phyloP scores from a whole-genome alignment of 1,140 invertebrate species.

The Rhagoletis zephyria region DNA sequence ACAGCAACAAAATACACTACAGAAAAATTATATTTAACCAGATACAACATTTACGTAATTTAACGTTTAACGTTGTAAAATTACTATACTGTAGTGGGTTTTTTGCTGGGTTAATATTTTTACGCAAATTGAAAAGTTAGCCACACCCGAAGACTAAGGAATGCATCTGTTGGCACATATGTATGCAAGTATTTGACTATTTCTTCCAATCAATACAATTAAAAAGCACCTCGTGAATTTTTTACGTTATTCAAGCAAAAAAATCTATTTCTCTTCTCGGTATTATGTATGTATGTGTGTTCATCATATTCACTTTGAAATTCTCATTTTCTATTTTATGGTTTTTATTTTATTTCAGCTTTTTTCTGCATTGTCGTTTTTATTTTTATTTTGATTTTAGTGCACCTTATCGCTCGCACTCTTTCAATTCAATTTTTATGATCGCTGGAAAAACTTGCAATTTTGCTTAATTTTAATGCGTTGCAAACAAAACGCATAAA shows the following conservation, averaged over 20 bases:
- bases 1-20: too few relatives aligned
- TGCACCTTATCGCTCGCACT: constrained; percentile 48
- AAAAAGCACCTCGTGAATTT: constrained; percentile 48
- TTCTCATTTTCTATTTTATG: constrained; percentile 31
- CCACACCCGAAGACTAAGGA: background rate
- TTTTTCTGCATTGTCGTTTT: constrained; percentile 49
- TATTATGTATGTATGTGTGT: background rate
- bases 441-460: constrained; percentile 61
- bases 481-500: constrained; percentile 58
- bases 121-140: background rate
- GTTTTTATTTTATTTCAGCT: constrained; percentile 27
- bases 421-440: constrained; percentile 54
- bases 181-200: background rate
- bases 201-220: constrained; percentile 37
- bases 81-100: too few relatives aligned
- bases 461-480: constrained; percentile 73
- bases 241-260: constrained; percentile 4
- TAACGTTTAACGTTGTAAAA: too few relatives aligned
- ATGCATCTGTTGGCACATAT: constrained; percentile 11
- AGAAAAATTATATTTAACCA: too few relatives aligned
- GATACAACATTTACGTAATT: too few relatives aligned
- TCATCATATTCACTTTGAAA: background rate
- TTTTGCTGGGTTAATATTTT: too few relatives aligned
- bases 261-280: background rate
- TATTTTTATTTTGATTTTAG: constrained; percentile 49